These are phyloP conservation scores for Lepisosteus oculatus DNA, from an alignment of 2,113 vertebrate genomes.

Conservation along the genomic window DNA sequence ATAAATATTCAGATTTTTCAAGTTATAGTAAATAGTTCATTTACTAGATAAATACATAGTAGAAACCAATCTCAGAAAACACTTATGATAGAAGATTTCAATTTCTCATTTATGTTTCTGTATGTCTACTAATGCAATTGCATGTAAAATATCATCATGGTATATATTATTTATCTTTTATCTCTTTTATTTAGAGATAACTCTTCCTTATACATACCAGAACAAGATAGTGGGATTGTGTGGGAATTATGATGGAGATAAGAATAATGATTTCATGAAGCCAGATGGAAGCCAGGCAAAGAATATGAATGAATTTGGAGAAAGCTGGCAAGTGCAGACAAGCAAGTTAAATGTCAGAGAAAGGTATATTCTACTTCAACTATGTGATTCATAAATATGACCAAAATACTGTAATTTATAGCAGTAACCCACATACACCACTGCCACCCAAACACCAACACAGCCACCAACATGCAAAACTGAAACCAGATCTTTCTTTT, in stretches of 20 bases:
- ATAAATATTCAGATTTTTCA: too few relatives aligned
- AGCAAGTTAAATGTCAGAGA: slow-evolving; percentile 13
- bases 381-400: too few relatives aligned
- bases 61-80: too few relatives aligned
- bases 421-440: too few relatives aligned
- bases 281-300: slow-evolving; percentile 57
- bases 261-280: slow-evolving; percentile 62
- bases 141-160: too few relatives aligned
- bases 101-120: not conserved
- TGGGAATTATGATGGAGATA: slow-evolving; percentile 70
- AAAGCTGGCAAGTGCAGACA: slow-evolving; percentile 71
- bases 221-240: slow-evolving; percentile 71
- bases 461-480: not conserved
- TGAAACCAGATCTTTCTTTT: too few relatives aligned
- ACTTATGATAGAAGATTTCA: not conserved
- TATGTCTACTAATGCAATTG: too few relatives aligned
- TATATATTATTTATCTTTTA: not conserved
- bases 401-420: too few relatives aligned
- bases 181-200: slow-evolving; percentile 59
- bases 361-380: not conserved
- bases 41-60: too few relatives aligned
- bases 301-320: slow-evolving; percentile 58
- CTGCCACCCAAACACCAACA: not conserved
- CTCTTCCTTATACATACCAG: slow-evolving; percentile 60
- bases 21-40: too few relatives aligned